Evolutionary conservation across 2,797 vertebrate genomes (phyloP).

Genomic region (Pteropus rufus): DNA sequence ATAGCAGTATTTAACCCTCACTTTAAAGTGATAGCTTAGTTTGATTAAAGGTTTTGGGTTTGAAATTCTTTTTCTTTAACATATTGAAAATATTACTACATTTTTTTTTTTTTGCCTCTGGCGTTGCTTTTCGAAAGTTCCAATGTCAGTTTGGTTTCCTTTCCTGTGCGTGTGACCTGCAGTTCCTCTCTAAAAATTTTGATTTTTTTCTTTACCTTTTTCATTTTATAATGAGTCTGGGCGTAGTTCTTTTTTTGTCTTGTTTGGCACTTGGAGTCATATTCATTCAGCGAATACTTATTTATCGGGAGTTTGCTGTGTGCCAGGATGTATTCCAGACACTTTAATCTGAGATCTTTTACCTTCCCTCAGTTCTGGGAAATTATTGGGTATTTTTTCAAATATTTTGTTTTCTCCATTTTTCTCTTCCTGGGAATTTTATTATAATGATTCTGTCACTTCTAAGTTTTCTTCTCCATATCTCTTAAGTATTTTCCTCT

Average conservation of each 20-base stretch:
- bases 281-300: neutral
- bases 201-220: neutral
- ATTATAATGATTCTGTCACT: neutral
- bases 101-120: neutral
- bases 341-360: neutral
- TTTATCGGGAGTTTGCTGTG: neutral
- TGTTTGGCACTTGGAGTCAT: neutral
- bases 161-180: neutral
- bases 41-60: constrained; percentile 16
- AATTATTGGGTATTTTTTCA: neutral
- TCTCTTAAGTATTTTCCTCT: neutral
- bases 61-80: neutral
- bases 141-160: neutral
- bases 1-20: neutral
- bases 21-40: neutral
- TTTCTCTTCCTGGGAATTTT: neutral
- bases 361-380: neutral
- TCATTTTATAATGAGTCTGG: neutral
- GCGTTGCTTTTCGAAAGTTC: neutral
- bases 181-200: neutral
- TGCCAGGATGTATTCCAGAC: neutral
- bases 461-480: neutral
- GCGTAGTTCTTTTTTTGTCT: neutral
- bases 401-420: neutral
- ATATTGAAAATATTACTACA: neutral